These are phyloP conservation scores for Apeira syringaria DNA, from an alignment of 2,888 invertebrate species.

Conservation along the genomic window DNA sequence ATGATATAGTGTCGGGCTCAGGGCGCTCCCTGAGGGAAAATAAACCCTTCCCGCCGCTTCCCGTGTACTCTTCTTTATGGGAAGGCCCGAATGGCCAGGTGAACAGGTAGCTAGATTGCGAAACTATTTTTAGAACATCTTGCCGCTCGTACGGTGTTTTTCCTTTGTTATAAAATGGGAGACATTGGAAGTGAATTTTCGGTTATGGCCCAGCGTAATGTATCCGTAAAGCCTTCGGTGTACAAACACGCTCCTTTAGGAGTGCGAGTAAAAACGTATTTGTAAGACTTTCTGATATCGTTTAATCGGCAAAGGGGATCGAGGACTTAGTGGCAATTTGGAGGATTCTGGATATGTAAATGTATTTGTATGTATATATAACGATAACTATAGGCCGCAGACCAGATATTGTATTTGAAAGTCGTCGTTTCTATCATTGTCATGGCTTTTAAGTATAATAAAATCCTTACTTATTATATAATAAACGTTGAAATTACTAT, in stretches of 20 bases:
- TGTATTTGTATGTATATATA: too few species aligned
- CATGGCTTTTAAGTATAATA: too few species aligned
- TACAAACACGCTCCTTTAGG: slow-evolving; percentile 45
- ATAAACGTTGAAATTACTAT: too few species aligned
- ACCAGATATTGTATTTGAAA: too few species aligned
- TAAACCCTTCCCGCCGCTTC: slow-evolving; percentile 80
- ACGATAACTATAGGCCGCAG: too few species aligned
- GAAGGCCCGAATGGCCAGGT: slow-evolving; percentile 80
- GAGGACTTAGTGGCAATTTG: too few species aligned
- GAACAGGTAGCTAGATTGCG: slow-evolving; percentile 80
- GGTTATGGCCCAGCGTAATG: slow-evolving; percentile 61
- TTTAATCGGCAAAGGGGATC: too few species aligned
- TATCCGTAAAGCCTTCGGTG: slow-evolving; percentile 53
- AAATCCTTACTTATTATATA: too few species aligned
- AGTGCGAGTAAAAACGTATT: slow-evolving; percentile 38
- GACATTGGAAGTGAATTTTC: slow-evolving; percentile 66
- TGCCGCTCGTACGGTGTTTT: slow-evolving; percentile 77
- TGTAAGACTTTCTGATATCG: slow-evolving; percentile 1
- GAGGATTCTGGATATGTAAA: too few species aligned
- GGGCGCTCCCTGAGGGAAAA: slow-evolving; percentile 78
- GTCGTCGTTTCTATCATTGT: too few species aligned
- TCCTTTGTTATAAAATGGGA: slow-evolving; percentile 80
- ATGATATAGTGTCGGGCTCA: slow-evolving; percentile 81
- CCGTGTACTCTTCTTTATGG: slow-evolving; percentile 83
- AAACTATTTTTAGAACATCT: slow-evolving; percentile 82